These are phyloP conservation scores for Drosophila colorata DNA, from an alignment of 2,888 invertebrate genomes.

Conservation along the genomic window DNA sequence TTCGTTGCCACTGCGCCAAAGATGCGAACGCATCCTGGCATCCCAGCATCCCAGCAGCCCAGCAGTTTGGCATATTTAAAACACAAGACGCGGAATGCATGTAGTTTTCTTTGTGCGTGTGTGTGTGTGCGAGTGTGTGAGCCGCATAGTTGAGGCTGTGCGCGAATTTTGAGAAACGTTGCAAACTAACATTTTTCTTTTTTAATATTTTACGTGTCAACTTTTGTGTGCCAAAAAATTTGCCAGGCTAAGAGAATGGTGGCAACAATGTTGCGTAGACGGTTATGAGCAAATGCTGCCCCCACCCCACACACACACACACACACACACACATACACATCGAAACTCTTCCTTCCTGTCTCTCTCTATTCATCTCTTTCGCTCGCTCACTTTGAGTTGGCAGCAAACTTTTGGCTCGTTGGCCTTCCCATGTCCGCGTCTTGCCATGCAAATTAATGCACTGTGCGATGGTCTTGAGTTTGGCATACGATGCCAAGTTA, in stretches of 20 bases:
- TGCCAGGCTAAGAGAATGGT: conserved; percentile 33
- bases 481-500: conserved; percentile 58
- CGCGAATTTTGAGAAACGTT: conserved; percentile 41
- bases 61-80: conserved; percentile 49
- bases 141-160: conserved; percentile 31
- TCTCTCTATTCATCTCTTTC: conserved; percentile 8
- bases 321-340: conserved; percentile 4
- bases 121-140: conserved; percentile 22
- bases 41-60: conserved; percentile 19
- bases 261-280: conserved; percentile 57
- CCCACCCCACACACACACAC: conserved; percentile 2
- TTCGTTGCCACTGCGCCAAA: conserved; percentile 21
- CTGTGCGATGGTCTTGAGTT: conserved; percentile 56
- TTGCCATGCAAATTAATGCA: conserved; percentile 66
- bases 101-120: conserved; percentile 16
- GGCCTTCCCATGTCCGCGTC: conserved; percentile 54
- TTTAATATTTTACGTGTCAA: conserved; percentile 77
- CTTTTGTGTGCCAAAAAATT: conserved; percentile 70
- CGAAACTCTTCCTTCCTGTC: conserved; percentile 4
- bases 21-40: conserved; percentile 38
- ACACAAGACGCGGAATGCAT: conserved; percentile 41
- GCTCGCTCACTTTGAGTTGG: conserved; percentile 52
- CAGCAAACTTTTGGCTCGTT: conserved; percentile 52
- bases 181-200: conserved; percentile 39
- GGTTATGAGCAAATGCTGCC: conserved; percentile 45